A percentile compares a stretch with the other conserved stretches of the same genome.
Evolutionary conservation across 2,888 invertebrate genomes (phyloP).

Genomic region (Acanthopleura granulata): DNA sequence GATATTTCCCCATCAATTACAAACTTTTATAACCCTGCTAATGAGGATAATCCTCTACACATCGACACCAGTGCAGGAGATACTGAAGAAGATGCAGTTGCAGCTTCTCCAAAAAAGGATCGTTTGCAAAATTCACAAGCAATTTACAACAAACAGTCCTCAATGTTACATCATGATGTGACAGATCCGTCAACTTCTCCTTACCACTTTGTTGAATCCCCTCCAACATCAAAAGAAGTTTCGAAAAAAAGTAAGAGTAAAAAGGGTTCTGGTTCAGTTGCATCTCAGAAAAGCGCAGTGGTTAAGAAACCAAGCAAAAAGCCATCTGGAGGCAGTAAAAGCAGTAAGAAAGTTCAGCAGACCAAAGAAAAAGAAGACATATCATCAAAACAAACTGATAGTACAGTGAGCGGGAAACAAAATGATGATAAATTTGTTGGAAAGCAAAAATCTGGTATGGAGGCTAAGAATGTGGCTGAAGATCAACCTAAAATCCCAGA

Average conservation of each 20-base stretch:
- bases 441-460: neutral
- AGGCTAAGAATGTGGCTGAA: neutral
- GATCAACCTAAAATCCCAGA: neutral
- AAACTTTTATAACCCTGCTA: constrained; percentile 59
- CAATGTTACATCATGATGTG: neutral
- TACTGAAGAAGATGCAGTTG: constrained; percentile 39
- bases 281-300: neutral
- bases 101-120: constrained; percentile 24
- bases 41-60: constrained; percentile 60
- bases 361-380: neutral
- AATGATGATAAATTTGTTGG: neutral
- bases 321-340: neutral
- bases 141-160: neutral
- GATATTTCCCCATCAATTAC: constrained; percentile 47
- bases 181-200: constrained; percentile 2
- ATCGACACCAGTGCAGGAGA: constrained; percentile 61
- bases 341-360: neutral
- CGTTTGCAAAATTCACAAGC: constrained; percentile 6
- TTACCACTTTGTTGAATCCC: constrained; percentile 16
- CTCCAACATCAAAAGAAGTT: neutral
- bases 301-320: neutral
- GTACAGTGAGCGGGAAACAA: neutral
- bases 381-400: neutral
- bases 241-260: constrained; percentile 5
- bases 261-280: neutral